Conservation (phyloP, 2,113 vertebrate genomes). For the Porphyrio hochstetteri region DNA sequence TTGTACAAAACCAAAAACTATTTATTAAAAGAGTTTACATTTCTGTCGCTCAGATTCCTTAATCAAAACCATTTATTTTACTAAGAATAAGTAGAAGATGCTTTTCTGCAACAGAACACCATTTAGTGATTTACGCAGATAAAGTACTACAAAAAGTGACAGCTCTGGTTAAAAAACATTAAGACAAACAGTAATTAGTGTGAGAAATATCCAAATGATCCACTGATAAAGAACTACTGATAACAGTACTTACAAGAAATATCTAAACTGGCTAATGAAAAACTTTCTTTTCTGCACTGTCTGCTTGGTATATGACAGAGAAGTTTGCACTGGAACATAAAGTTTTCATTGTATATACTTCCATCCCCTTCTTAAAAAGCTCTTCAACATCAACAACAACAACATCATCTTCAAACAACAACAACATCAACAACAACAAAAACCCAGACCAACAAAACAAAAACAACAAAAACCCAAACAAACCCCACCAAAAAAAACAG, state of each 20-base stretch:
- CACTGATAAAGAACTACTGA: neutral
- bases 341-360: neutral
- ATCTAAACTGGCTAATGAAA: neutral
- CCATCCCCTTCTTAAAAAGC: neutral
- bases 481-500: neutral
- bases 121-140: neutral
- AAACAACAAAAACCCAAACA: too few relatives aligned
- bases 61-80: constrained; percentile 20
- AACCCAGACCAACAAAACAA: too few relatives aligned
- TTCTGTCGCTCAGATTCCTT: neutral
- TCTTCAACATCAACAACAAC: neutral
- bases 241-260: neutral
- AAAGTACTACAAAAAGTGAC: neutral
- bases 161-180: neutral
- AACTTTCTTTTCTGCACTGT: neutral
- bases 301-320: neutral
- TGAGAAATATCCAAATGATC: neutral
- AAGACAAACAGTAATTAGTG: neutral
- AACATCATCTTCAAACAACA: too few relatives aligned
- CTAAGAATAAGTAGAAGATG: neutral
- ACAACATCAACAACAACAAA: neutral
- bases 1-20: neutral
- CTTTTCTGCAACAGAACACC: neutral
- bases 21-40: neutral
- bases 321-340: neutral